phyloP scores from a whole-genome alignment of 2,113 vertebrate genomes.

The Sebastes schlegelii region DNA sequence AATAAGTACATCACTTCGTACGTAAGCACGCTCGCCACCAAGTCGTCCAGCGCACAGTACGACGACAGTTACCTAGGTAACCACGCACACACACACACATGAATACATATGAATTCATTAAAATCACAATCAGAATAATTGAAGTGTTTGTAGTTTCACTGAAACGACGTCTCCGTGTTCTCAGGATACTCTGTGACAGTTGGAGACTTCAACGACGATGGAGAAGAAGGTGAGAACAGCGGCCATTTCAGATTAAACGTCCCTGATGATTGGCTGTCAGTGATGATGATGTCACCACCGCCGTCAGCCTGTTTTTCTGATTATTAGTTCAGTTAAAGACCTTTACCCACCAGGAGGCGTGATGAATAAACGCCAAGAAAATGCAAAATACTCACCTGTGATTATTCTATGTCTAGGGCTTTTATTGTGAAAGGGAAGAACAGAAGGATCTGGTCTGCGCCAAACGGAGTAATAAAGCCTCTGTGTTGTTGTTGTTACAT shows the following conservation, averaged over 20 bases:
- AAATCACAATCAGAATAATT: too few relatives aligned
- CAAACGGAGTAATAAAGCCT: too few relatives aligned
- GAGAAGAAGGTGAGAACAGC: slow-evolving; percentile 87
- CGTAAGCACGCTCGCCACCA: slow-evolving; percentile 87
- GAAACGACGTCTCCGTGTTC: not conserved
- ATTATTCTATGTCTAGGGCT: too few relatives aligned
- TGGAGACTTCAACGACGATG: slow-evolving; percentile 93
- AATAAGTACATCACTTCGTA: slow-evolving; percentile 81
- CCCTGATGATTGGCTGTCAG: not conserved
- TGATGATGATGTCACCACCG: not conserved
- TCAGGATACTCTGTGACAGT: slow-evolving; percentile 95
- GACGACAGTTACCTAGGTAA: slow-evolving; percentile 98
- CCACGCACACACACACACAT: not conserved
- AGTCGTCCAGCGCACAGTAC: slow-evolving; percentile 88
- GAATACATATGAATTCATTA: too few relatives aligned
- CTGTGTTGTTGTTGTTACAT: too few relatives aligned
- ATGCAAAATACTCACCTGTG: too few relatives aligned
- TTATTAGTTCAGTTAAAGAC: too few relatives aligned
- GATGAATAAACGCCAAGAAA: too few relatives aligned
- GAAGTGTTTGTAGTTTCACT: not conserved
- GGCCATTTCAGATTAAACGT: not conserved
- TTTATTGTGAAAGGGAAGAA: too few relatives aligned
- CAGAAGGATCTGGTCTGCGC: too few relatives aligned
- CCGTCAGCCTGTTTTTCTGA: too few relatives aligned
- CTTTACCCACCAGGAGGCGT: too few relatives aligned